These are phyloP conservation scores for Drosophila virilis DNA, from an alignment of 1,140 invertebrate genomes.

Conservation along the genomic window DNA sequence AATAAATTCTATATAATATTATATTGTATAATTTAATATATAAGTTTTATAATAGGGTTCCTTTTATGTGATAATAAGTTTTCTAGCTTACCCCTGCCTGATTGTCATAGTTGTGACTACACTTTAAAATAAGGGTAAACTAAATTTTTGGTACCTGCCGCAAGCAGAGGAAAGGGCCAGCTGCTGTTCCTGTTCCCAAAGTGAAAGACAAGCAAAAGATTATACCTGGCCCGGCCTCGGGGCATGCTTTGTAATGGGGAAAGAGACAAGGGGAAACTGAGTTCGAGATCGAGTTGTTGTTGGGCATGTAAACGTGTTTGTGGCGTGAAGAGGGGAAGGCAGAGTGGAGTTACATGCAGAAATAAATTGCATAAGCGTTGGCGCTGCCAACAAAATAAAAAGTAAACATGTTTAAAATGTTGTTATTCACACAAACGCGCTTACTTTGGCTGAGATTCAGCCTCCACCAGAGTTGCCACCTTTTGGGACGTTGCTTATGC, in stretches of 20 bases:
- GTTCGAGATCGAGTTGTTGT: not conserved
- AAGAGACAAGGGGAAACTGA: conserved; percentile 24
- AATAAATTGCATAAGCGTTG: conserved; percentile 79
- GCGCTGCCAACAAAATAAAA: conserved; percentile 61
- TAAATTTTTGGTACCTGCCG: not conserved
- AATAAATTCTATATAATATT: too few relatives aligned
- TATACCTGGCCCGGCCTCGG: conserved; percentile 72
- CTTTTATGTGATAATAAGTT: too few relatives aligned
- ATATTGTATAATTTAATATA: too few relatives aligned
- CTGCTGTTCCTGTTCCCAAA: conserved; percentile 30
- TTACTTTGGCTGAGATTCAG: conserved; percentile 29
- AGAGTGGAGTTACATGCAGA: conserved; percentile 46
- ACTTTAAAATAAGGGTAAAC: not conserved
- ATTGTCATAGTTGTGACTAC: not conserved
- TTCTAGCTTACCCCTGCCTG: not conserved
- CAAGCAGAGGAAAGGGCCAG: conserved; percentile 12
- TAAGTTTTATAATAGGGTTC: too few relatives aligned
- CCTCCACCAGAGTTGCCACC: not conserved
- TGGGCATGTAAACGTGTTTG: not conserved
- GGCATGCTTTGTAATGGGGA: conserved; percentile 74
- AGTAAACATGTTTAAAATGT: conserved; percentile 80
- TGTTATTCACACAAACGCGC: conserved; percentile 75
- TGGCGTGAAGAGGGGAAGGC: not conserved
- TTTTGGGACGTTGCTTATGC: conserved; percentile 36
- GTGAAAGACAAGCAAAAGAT: conserved; percentile 79